A percentile compares a stretch with the other conserved stretches of the same genome.
phyloP scores from a whole-genome alignment of 2,797 vertebrate species.

The Gila robusta region DNA sequence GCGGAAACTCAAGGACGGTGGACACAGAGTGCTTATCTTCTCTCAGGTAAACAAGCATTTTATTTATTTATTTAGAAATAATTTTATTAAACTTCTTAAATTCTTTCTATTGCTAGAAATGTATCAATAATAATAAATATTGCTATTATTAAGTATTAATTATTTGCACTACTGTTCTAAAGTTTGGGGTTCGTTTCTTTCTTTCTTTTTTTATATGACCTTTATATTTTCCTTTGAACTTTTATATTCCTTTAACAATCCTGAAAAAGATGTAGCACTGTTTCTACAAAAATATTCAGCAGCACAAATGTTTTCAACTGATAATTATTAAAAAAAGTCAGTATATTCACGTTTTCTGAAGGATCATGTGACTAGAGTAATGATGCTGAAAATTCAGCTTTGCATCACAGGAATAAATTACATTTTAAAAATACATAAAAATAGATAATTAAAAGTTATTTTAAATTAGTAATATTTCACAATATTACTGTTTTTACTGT shows the following conservation, averaged over 20 bases:
- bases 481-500: background rate
- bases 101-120: too few relatives aligned
- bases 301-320: background rate
- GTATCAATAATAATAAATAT: background rate
- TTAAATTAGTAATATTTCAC: background rate
- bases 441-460: background rate
- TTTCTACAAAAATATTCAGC: background rate
- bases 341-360: background rate
- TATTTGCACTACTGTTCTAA: background rate
- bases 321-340: background rate
- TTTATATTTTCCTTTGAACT: background rate
- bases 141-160: background rate
- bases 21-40: conserved; percentile 96
- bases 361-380: background rate
- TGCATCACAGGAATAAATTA: background rate
- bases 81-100: background rate
- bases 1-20: conserved; percentile 93
- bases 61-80: background rate
- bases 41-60: conserved; percentile 85
- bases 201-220: too few relatives aligned
- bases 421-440: background rate
- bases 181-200: background rate
- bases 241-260: background rate
- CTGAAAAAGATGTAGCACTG: background rate
- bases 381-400: background rate